Conservation (phyloP, 2,113 vertebrate species). For the Daboia siamensis region DNA sequence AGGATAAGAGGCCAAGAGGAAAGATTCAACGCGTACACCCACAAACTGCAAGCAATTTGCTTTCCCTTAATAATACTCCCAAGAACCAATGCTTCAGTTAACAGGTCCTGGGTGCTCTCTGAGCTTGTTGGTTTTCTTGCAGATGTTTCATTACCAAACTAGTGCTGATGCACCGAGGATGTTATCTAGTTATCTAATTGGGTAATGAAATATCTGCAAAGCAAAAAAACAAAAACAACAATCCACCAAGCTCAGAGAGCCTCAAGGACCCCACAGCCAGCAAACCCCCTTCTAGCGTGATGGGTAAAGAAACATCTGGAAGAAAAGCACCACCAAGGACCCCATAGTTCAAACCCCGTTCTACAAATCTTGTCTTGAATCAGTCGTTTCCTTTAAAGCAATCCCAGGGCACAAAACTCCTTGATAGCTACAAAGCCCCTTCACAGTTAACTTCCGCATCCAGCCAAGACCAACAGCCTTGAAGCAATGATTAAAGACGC, state of each 20-base stretch:
- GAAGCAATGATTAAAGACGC: not conserved
- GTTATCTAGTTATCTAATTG: not conserved
- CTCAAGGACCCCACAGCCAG: not conserved
- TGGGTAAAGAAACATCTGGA: not conserved
- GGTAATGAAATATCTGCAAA: not conserved
- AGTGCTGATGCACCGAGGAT: not conserved
- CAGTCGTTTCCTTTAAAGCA: not conserved
- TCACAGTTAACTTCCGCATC: not conserved
- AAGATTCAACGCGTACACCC: not conserved
- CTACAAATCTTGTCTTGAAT: not conserved
- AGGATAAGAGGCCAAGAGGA: not conserved
- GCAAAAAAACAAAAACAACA: too few species aligned
- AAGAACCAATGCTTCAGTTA: not conserved
- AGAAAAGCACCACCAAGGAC: not conserved
- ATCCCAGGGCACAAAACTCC: not conserved
- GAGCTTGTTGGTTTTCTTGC: not conserved
- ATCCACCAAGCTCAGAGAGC: not conserved
- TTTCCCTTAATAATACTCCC: not conserved
- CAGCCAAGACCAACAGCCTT: not conserved
- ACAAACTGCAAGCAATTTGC: not conserved
- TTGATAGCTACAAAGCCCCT: not conserved
- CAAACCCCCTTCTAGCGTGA: not conserved
- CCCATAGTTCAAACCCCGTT: not conserved
- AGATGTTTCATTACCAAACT: not conserved
- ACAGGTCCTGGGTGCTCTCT: not conserved